Evolutionary conservation across 2,888 invertebrate genomes (phyloP).

Genomic region (Hirtodrosophila histrioides): DNA sequence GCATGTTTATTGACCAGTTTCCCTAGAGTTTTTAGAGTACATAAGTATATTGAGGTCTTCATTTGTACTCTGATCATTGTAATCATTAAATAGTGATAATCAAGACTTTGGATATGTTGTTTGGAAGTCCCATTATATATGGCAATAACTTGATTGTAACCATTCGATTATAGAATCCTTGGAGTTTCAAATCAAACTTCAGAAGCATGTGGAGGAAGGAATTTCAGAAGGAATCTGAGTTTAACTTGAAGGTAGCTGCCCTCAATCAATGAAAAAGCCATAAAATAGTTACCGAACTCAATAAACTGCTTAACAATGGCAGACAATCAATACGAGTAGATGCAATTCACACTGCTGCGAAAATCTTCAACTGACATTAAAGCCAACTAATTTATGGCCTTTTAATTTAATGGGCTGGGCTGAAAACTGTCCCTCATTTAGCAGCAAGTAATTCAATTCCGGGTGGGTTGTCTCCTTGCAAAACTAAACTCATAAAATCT

Average conservation of each 20-base stretch:
- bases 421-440: conserved; percentile 67
- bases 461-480: conserved; percentile 51
- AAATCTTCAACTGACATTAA: conserved; percentile 79
- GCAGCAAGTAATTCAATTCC: conserved; percentile 53
- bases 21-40: too few relatives aligned
- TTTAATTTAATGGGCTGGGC: conserved; percentile 84
- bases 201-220: too few relatives aligned
- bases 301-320: conserved; percentile 49
- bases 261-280: conserved; percentile 53
- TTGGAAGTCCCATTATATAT: too few relatives aligned
- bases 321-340: conserved; percentile 56
- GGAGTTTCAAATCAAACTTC: not conserved
- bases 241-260: conserved; percentile 31
- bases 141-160: not conserved
- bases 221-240: too few relatives aligned
- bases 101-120: too few relatives aligned
- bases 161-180: too few relatives aligned
- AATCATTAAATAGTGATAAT: too few relatives aligned
- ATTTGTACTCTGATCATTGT: too few relatives aligned
- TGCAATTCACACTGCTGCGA: conserved; percentile 72
- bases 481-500: conserved; percentile 49
- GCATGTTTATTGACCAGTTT: too few relatives aligned
- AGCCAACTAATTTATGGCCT: conserved; percentile 83
- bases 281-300: conserved; percentile 66
- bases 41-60: too few relatives aligned